Percentiles rank a stretch among this genome's conserved stretches.
Evolutionary conservation across 2,888 invertebrate species (phyloP).

Genomic region (Athripsodes cinereus): DNA sequence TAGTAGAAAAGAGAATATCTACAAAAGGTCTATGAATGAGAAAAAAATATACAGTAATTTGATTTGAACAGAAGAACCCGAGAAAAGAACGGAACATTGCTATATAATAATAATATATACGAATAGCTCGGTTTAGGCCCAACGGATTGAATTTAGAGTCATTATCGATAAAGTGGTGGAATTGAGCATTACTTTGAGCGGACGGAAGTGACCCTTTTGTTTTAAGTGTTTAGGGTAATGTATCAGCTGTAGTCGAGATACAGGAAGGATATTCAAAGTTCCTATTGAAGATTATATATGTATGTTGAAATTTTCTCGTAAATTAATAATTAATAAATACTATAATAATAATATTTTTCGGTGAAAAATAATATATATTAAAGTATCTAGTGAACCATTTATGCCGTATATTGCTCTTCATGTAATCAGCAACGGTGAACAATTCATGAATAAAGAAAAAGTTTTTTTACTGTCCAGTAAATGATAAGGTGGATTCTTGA

Average conservation of each 20-base stretch:
- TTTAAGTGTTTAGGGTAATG: constrained; percentile 5
- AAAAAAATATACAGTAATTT: constrained; percentile 16
- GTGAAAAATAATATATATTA: too few relatives aligned
- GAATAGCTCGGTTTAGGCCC: constrained; percentile 1
- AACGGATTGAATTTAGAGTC: constrained; percentile 15
- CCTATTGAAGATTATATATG: neutral
- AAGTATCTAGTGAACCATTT: too few relatives aligned
- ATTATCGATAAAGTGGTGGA: constrained; percentile 9
- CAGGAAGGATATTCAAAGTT: neutral
- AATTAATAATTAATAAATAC: too few relatives aligned
- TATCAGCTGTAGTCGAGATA: neutral
- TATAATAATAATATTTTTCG: too few relatives aligned
- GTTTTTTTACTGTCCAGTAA: too few relatives aligned
- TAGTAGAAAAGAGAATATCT: constrained; percentile 15
- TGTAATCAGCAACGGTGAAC: too few relatives aligned
- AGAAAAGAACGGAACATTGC: constrained; percentile 9
- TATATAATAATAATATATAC: constrained; percentile 7
- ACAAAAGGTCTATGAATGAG: constrained; percentile 7
- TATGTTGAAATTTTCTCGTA: neutral
- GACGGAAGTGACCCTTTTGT: constrained; percentile 1
- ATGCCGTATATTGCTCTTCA: too few relatives aligned
- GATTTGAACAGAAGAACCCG: constrained; percentile 23
- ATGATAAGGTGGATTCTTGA: too few relatives aligned
- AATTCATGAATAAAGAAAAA: too few relatives aligned
- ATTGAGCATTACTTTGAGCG: neutral